Conservation (phyloP, 2,888 invertebrate species). For the Mythimna lalbum region DNA sequence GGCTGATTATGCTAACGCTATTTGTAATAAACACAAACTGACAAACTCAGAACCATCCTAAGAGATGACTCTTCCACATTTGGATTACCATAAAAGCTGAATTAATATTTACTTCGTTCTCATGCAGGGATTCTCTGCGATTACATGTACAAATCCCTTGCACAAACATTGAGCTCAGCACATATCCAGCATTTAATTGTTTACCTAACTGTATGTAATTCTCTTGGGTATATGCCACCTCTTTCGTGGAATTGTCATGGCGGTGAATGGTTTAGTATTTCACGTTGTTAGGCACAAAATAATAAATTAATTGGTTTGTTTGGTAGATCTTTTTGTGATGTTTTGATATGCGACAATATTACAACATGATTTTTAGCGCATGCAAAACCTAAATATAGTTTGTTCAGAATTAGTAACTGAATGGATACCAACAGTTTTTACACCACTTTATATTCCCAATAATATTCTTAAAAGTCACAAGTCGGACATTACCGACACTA, state of each 20-base stretch:
- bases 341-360: no score
- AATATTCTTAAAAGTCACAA: no score
- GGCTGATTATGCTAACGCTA: not conserved
- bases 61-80: slow-evolving; percentile 15
- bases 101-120: slow-evolving; percentile 43
- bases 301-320: no score
- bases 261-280: not conserved
- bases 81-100: slow-evolving; percentile 36
- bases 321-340: no score
- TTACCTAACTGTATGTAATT: slow-evolving; percentile 39
- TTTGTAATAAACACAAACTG: not conserved
- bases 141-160: slow-evolving; percentile 44
- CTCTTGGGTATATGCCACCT: not conserved
- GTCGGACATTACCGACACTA: no score
- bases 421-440: no score
- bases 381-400: no score
- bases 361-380: no score
- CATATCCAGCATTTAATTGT: slow-evolving; percentile 45
- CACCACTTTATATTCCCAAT: no score
- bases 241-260: not conserved
- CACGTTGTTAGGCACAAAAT: not conserved
- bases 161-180: slow-evolving; percentile 37
- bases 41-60: not conserved
- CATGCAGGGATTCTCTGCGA: slow-evolving; percentile 27
- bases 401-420: no score